phyloP scores from a whole-genome alignment of 2,113 vertebrate genomes.

The Bubo scandiacus region DNA sequence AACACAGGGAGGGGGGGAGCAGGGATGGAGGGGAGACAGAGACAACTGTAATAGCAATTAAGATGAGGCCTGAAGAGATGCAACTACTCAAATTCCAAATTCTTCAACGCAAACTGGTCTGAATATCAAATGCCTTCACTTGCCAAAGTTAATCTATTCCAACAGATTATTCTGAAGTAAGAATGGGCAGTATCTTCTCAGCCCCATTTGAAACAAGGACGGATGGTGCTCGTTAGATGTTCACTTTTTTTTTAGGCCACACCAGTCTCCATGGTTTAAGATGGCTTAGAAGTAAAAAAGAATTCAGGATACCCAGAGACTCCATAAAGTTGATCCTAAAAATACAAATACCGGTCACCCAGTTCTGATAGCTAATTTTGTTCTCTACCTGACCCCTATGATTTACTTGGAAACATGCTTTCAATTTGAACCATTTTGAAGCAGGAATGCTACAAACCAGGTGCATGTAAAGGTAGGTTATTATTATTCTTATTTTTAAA shows the following conservation, averaged over 20 bases:
- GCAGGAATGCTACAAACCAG: not conserved
- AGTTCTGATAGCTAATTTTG: not conserved
- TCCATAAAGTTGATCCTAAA: not conserved
- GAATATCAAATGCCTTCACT: not conserved
- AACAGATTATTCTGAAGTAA: not conserved
- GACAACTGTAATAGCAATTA: not conserved
- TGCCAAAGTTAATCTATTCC: not conserved
- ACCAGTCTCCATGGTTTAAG: not conserved
- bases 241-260: not conserved
- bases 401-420: not conserved
- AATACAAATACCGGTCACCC: not conserved
- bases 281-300: not conserved
- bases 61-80: not conserved
- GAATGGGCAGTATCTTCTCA: not conserved
- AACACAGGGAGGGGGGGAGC: not conserved
- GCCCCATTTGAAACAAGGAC: not conserved
- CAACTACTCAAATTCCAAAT: constrained; percentile 24
- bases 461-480: not conserved
- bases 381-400: not conserved
- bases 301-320: not conserved
- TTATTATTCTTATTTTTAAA: not conserved
- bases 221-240: not conserved
- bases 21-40: not conserved
- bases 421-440: not conserved
- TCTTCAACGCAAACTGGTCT: constrained; percentile 26